Percentiles rank a stretch among this genome's conserved stretches.
These are phyloP conservation scores for Tokudaia tokunoshimensis DNA, from an alignment of 2,797 vertebrate genomes.

Conservation along the genomic window DNA sequence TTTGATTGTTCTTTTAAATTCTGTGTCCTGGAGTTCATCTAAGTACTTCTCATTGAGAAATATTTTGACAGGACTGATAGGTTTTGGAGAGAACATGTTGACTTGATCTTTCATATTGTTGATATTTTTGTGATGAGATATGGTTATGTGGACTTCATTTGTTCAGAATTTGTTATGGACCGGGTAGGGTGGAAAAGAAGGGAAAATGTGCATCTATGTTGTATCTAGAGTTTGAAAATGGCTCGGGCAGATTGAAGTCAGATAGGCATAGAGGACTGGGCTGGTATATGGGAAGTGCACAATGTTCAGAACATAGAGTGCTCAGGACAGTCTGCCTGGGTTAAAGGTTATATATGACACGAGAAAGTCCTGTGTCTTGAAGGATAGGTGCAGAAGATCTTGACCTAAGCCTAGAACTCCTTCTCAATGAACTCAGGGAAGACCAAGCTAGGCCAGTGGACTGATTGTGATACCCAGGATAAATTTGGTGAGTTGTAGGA, in stretches of 20 bases:
- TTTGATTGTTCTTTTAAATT: background rate
- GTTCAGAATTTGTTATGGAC: background rate
- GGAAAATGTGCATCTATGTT: background rate
- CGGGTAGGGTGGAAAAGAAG: background rate
- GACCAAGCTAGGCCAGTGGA: background rate
- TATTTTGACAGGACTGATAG: background rate
- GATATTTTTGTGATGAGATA: background rate
- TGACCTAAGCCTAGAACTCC: background rate
- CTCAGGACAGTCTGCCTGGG: background rate
- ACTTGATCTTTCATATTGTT: background rate
- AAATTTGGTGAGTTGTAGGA: background rate
- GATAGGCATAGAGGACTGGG: too few species aligned
- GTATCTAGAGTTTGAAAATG: too few species aligned
- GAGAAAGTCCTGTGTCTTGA: background rate
- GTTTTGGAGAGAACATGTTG: background rate
- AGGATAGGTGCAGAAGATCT: too few species aligned
- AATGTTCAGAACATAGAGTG: background rate
- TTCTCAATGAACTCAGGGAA: background rate
- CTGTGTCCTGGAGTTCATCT: background rate
- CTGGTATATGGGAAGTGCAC: background rate
- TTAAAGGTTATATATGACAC: too few species aligned
- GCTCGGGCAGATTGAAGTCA: background rate
- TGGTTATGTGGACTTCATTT: background rate
- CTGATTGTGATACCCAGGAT: background rate
- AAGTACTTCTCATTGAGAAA: background rate